A percentile compares a stretch with the other conserved stretches of the same genome.
phyloP scores from a whole-genome alignment of 2,113 vertebrate genomes.

The Alouatta palliata region DNA sequence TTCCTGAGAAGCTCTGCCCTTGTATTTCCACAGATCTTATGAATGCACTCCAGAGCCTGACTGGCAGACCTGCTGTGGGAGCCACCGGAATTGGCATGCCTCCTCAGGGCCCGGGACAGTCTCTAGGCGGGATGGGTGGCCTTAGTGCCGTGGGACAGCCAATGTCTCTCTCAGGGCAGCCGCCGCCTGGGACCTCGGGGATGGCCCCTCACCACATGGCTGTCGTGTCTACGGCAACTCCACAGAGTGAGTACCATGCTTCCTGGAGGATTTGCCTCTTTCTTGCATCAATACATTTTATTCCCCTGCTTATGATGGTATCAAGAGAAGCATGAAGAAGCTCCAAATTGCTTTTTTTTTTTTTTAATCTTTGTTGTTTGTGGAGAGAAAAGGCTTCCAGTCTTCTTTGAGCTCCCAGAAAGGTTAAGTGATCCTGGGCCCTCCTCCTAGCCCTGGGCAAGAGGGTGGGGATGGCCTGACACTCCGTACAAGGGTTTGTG shows the following conservation, averaged over 20 bases:
- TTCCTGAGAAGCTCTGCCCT: background rate
- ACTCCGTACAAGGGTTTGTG: background rate
- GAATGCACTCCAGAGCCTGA: constrained; percentile 96
- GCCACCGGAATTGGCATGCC: constrained; percentile 90
- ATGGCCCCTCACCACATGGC: constrained; percentile 94
- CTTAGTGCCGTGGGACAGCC: constrained; percentile 91
- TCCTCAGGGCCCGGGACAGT: constrained; percentile 89
- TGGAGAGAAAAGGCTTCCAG: background rate
- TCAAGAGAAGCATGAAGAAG: background rate
- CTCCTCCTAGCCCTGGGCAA: background rate
- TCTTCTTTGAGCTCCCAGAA: background rate
- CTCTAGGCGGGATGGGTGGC: constrained; percentile 86
- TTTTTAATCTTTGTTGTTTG: background rate
- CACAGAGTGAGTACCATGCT: constrained; percentile 89
- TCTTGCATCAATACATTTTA: background rate
- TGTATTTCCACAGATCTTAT: constrained; percentile 90
- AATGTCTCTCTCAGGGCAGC: constrained; percentile 89
- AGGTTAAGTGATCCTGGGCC: background rate
- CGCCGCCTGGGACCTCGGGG: constrained; percentile 85
- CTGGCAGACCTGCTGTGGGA: constrained; percentile 88
- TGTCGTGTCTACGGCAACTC: constrained; percentile 90
- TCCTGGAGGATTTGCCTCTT: background rate
- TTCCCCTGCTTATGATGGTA: background rate
- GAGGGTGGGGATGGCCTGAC: background rate
- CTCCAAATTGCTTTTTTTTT: background rate